Percentiles rank a stretch among this genome's conserved stretches.
These are phyloP conservation scores for Diplosoma virens DNA, from an alignment of 23 tunicate genomes.

Conservation along the genomic window DNA sequence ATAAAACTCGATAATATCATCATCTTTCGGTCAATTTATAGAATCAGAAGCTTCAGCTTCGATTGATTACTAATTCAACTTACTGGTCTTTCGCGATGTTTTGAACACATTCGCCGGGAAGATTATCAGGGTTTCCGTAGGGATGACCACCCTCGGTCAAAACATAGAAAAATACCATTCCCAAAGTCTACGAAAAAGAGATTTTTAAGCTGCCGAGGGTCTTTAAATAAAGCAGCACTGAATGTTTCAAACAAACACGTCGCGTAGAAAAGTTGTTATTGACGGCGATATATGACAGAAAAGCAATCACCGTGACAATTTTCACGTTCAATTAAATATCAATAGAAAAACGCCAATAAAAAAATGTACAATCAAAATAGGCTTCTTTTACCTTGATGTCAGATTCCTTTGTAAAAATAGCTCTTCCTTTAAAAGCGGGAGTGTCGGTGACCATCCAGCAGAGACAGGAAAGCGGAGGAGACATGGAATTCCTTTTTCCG, in stretches of 20 bases:
- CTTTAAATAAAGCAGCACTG: neutral
- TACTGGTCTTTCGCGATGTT: constrained; percentile 55
- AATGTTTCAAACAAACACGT: neutral
- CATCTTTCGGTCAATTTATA: too few relatives aligned
- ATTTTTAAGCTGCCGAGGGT: neutral
- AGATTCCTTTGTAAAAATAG: constrained; percentile 18
- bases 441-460: constrained; percentile 76
- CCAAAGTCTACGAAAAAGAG: constrained; percentile 45
- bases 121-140: constrained; percentile 58
- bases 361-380: too few relatives aligned
- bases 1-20: too few relatives aligned
- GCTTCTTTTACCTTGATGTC: constrained; percentile 29
- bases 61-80: too few relatives aligned
- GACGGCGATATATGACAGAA: too few relatives aligned
- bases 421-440: neutral
- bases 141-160: constrained; percentile 81
- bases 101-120: constrained; percentile 48
- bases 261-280: neutral
- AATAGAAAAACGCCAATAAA: too few relatives aligned
- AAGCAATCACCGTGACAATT: too few relatives aligned
- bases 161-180: constrained; percentile 75
- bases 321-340: too few relatives aligned
- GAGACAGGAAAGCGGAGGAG: constrained; percentile 5
- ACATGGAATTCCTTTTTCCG: neutral
- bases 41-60: too few relatives aligned